A percentile compares a stretch with the other conserved stretches of the same genome.
Evolutionary conservation across 1,140 invertebrate species (phyloP).

Genomic region (Dendroctonus ponderosae): DNA sequence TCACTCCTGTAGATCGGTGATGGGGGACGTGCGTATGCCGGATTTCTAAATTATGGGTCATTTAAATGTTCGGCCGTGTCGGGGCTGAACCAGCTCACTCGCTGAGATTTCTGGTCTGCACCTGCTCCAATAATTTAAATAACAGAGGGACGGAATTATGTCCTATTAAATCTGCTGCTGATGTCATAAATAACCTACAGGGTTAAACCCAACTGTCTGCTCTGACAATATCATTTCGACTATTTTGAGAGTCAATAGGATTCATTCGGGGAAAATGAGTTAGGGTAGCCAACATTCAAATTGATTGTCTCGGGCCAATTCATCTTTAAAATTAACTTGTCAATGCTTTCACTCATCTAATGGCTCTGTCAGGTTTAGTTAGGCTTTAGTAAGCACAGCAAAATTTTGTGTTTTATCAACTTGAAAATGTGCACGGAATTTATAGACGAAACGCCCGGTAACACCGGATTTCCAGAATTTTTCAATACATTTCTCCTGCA

Average conservation of each 20-base stretch:
- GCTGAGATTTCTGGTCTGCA: slow-evolving; percentile 18
- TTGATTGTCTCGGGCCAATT: slow-evolving; percentile 6
- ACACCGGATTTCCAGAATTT: no score
- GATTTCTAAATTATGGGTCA: slow-evolving; percentile 16
- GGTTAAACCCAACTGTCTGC: neutral
- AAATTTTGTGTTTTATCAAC: no score
- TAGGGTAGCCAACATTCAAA: neutral
- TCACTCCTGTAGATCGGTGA: no score
- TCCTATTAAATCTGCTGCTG: slow-evolving; percentile 20
- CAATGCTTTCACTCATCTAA: neutral
- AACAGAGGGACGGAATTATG: slow-evolving; percentile 25
- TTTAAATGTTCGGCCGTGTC: slow-evolving; percentile 25
- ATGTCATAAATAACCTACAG: slow-evolving; percentile 17
- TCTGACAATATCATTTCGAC: neutral
- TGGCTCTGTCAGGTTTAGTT: neutral
- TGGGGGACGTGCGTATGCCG: slow-evolving; percentile 1
- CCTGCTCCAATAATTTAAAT: slow-evolving; percentile 29
- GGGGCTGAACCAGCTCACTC: slow-evolving; percentile 13
- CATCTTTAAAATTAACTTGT: neutral
- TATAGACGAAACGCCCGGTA: no score
- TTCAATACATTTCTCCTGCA: no score
- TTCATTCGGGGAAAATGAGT: neutral
- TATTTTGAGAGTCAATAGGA: neutral
- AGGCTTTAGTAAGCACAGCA: no score
- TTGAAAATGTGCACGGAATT: no score